Evolutionary conservation across 2,888 invertebrate genomes (phyloP).

Genomic region (Epinotia brunnichana): DNA sequence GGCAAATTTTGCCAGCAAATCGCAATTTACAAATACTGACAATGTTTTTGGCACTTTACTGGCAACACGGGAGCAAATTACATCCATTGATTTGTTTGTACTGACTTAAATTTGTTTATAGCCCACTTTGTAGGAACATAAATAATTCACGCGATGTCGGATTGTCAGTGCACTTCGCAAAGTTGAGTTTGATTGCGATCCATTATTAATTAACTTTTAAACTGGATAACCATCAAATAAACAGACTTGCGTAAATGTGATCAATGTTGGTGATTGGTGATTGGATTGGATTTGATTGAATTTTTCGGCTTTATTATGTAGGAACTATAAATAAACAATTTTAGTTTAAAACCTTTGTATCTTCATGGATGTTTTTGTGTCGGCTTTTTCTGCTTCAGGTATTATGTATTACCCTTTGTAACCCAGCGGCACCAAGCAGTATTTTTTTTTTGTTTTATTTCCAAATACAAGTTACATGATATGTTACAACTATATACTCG

Average conservation of each 20-base stretch:
- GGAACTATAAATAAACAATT: too few relatives aligned
- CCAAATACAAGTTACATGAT: too few relatives aligned
- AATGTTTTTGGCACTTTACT: slow-evolving; percentile 1
- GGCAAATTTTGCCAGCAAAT: not conserved
- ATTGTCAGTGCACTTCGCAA: slow-evolving; percentile 4
- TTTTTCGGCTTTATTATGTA: too few relatives aligned
- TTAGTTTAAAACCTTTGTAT: too few relatives aligned
- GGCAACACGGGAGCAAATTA: slow-evolving; percentile 1
- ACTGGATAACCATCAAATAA: not conserved
- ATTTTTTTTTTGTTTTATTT: too few relatives aligned
- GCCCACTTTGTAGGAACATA: not conserved
- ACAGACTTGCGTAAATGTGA: not conserved
- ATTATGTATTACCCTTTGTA: too few relatives aligned
- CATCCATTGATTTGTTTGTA: slow-evolving; percentile 7
- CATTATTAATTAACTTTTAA: slow-evolving; percentile 20
- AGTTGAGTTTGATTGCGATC: slow-evolving; percentile 11
- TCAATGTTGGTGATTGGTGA: too few relatives aligned
- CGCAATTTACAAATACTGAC: not conserved
- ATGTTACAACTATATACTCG: too few relatives aligned
- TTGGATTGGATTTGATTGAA: too few relatives aligned
- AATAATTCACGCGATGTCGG: not conserved
- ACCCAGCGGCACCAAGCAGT: too few relatives aligned
- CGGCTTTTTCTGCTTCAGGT: too few relatives aligned
- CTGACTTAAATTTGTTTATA: slow-evolving; percentile 1
- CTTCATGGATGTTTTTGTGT: too few relatives aligned